Evolutionary conservation across 2,797 vertebrate species (phyloP).

Genomic region (Brachymystax lenok): DNA sequence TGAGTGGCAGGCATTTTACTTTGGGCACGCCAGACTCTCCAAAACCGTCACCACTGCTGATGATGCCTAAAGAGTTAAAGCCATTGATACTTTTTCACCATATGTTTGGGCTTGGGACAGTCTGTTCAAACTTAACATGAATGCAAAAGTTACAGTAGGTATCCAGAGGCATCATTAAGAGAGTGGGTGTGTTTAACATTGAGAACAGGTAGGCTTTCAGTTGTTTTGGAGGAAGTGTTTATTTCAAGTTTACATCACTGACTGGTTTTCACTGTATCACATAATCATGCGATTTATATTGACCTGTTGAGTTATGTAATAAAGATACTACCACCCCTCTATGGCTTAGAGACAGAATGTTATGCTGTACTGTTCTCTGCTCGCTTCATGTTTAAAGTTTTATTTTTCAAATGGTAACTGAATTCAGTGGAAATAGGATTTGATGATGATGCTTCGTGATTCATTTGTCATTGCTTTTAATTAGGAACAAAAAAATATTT

Average conservation of each 20-base stretch:
- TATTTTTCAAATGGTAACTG: slow-evolving; percentile 29
- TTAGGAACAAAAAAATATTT: not conserved
- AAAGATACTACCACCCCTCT: not conserved
- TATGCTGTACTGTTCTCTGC: not conserved
- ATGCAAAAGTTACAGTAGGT: slow-evolving; percentile 46
- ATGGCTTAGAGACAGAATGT: not conserved
- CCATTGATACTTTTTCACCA: slow-evolving; percentile 55
- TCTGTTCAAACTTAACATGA: slow-evolving; percentile 58
- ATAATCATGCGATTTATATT: not conserved
- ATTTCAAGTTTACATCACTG: too few relatives aligned
- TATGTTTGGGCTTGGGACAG: slow-evolving; percentile 58
- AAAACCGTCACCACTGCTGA: too few relatives aligned
- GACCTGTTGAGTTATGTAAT: too few relatives aligned
- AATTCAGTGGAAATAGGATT: not conserved
- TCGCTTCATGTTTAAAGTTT: slow-evolving; percentile 36
- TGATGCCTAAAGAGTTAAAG: slow-evolving; percentile 3
- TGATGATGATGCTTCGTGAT: not conserved
- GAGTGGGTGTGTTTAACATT: slow-evolving; percentile 32
- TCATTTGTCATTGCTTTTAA: not conserved
- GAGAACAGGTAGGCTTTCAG: too few relatives aligned
- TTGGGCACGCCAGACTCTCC: too few relatives aligned
- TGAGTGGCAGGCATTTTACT: too few relatives aligned
- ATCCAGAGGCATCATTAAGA: slow-evolving; percentile 62
- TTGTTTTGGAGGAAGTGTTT: too few relatives aligned
- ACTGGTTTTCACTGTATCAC: too few relatives aligned